Conservation (phyloP, 2,113 vertebrate genomes). For the Azemiops feae region DNA sequence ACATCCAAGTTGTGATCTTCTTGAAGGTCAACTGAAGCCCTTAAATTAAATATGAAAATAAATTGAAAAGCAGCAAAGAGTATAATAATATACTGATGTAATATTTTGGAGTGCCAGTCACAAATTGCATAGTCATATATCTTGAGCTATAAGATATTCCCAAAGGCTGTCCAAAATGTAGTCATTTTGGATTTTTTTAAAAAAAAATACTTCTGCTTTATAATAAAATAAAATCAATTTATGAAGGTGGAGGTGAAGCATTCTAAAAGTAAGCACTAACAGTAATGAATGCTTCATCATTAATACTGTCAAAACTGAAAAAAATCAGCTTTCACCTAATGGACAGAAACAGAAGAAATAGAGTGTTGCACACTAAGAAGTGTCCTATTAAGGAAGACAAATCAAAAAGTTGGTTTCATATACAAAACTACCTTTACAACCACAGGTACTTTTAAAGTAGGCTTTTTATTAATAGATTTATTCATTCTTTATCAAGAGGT, state of each 20-base stretch:
- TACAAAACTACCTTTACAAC: background rate
- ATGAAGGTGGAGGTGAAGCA: slow-evolving; percentile 1
- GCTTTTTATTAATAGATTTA: background rate
- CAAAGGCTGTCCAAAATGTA: background rate
- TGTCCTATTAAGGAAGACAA: background rate
- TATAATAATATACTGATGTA: no score
- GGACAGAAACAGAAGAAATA: background rate
- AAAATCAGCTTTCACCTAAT: background rate
- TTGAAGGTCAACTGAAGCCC: background rate
- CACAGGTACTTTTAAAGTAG: background rate
- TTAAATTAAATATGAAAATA: background rate
- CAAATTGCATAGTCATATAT: background rate
- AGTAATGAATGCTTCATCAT: slow-evolving; percentile 29
- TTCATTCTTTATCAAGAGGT: background rate
- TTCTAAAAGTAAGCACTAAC: slow-evolving; percentile 1
- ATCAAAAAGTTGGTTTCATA: background rate
- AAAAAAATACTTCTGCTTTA: background rate
- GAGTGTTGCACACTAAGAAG: background rate
- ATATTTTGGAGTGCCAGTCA: background rate
- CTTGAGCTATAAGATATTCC: no score
- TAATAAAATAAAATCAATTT: background rate
- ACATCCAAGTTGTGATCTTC: background rate
- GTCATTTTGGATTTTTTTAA: background rate
- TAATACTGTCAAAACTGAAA: slow-evolving; percentile 1
- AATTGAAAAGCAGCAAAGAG: background rate